These are phyloP conservation scores for Reticulitermes lucifugus DNA, from an alignment of 2,888 invertebrate genomes.

Conservation along the genomic window DNA sequence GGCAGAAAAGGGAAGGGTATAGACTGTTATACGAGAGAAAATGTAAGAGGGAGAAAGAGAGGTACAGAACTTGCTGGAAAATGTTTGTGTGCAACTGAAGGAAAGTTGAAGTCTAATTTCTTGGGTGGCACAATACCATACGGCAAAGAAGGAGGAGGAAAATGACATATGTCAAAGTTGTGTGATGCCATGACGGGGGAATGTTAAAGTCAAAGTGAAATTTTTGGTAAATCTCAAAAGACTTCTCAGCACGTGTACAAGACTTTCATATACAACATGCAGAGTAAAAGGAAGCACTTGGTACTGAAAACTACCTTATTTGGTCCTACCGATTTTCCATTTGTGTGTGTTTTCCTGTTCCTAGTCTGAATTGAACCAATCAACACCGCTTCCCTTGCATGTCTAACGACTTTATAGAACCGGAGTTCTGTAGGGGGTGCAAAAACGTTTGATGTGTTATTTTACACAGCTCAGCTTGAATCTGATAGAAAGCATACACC, in stretches of 20 bases:
- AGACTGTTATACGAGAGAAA: not conserved
- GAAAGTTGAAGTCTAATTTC: slow-evolving; percentile 49
- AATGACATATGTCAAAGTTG: slow-evolving; percentile 56
- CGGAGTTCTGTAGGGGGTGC: slow-evolving; percentile 15
- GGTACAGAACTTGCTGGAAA: slow-evolving; percentile 34
- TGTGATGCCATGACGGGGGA: slow-evolving; percentile 49
- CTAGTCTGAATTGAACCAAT: slow-evolving; percentile 49
- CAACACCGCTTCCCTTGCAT: slow-evolving; percentile 33
- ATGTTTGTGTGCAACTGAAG: slow-evolving; percentile 49
- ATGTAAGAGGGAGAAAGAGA: not conserved
- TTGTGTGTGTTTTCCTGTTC: slow-evolving; percentile 41
- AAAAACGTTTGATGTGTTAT: slow-evolving; percentile 39
- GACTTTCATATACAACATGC: slow-evolving; percentile 50
- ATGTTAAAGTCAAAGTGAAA: slow-evolving; percentile 51
- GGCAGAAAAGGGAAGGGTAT: slow-evolving; percentile 3
- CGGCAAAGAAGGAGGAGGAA: slow-evolving; percentile 8
- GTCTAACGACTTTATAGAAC: slow-evolving; percentile 44
- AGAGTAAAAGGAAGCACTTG: slow-evolving; percentile 59
- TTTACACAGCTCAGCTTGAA: slow-evolving; percentile 31
- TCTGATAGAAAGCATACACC: slow-evolving; percentile 13
- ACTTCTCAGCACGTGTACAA: slow-evolving; percentile 35
- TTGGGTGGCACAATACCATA: slow-evolving; percentile 26
- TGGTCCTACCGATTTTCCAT: slow-evolving; percentile 55
- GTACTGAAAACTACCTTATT: slow-evolving; percentile 63
- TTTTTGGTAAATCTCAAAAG: slow-evolving; percentile 42